phyloP scores from a whole-genome alignment of 2,113 vertebrate species.

The Gymnarchus niloticus region DNA sequence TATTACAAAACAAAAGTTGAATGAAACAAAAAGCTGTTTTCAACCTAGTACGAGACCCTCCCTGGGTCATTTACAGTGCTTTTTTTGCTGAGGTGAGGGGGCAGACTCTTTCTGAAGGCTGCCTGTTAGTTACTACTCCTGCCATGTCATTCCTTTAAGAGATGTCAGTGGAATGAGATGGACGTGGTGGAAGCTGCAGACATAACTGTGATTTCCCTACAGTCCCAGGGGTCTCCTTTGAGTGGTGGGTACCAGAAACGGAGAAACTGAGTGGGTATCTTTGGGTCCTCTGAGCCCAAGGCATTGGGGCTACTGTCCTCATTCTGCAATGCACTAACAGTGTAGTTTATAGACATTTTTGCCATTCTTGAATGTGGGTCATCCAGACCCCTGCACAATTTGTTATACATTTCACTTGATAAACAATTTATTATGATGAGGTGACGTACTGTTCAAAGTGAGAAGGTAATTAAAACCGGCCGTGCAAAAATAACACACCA shows the following conservation, averaged over 20 bases:
- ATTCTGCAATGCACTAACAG: neutral
- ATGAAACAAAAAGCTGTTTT: no score
- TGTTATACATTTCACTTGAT: neutral
- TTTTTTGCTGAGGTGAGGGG: neutral
- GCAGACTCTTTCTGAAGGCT: no score
- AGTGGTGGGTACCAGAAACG: neutral
- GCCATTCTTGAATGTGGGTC: neutral
- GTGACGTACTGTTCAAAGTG: neutral
- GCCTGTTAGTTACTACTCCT: no score
- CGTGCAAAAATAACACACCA: no score
- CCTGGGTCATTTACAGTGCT: no score
- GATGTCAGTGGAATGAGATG: no score
- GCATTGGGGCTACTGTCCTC: neutral
- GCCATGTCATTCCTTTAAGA: neutral
- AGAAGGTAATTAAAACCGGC: slow-evolving; percentile 1
- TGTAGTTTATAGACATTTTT: neutral
- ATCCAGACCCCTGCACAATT: neutral
- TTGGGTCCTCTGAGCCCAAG: neutral
- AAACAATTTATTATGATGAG: neutral
- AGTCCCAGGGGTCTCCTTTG: neutral
- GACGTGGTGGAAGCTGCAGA: no score
- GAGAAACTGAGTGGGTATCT: no score
- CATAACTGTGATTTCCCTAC: no score
- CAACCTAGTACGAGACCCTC: no score
- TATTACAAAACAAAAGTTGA: no score